Percentiles rank a stretch among this genome's conserved stretches.
Evolutionary conservation across 1,140 invertebrate species (phyloP).

Genomic region (Vanessa atalanta): DNA sequence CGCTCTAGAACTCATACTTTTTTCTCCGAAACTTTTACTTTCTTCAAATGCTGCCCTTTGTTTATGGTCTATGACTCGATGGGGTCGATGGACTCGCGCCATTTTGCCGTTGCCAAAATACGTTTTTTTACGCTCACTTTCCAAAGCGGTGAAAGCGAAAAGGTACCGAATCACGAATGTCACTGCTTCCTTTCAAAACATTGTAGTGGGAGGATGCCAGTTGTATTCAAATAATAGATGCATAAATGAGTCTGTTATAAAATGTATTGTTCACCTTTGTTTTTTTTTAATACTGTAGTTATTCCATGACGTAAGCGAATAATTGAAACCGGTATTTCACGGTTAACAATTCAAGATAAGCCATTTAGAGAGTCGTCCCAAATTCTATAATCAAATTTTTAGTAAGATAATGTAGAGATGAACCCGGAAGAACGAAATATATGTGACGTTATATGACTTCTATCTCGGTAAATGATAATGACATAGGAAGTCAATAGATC

Average conservation of each 20-base stretch:
- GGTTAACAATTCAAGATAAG: not conserved
- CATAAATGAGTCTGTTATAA: slow-evolving; percentile 16
- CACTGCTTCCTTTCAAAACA: slow-evolving; percentile 78
- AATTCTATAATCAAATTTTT: not conserved
- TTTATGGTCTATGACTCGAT: slow-evolving; percentile 72
- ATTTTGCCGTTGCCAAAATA: slow-evolving; percentile 78
- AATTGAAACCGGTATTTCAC: slow-evolving; percentile 3
- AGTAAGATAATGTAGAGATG: not conserved
- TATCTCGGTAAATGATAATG: slow-evolving; percentile 31
- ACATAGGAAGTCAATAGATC: slow-evolving; percentile 68
- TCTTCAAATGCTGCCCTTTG: slow-evolving; percentile 72
- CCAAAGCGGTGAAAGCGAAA: slow-evolving; percentile 80
- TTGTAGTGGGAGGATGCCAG: slow-evolving; percentile 75
- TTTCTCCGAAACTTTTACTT: slow-evolving; percentile 66
- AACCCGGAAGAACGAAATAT: not conserved
- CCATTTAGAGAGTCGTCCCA: not conserved
- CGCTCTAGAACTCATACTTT: not conserved
- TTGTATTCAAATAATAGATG: slow-evolving; percentile 62
- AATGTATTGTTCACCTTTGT: slow-evolving; percentile 28
- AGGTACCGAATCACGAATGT: slow-evolving; percentile 69
- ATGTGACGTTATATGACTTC: slow-evolving; percentile 11
- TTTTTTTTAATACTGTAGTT: slow-evolving; percentile 8
- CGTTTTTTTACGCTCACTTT: slow-evolving; percentile 80
- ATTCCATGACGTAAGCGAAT: slow-evolving; percentile 9
- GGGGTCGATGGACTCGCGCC: slow-evolving; percentile 69